Evolutionary conservation across 1,140 invertebrate genomes (phyloP).

Genomic region (Zaprionus ornatus): DNA sequence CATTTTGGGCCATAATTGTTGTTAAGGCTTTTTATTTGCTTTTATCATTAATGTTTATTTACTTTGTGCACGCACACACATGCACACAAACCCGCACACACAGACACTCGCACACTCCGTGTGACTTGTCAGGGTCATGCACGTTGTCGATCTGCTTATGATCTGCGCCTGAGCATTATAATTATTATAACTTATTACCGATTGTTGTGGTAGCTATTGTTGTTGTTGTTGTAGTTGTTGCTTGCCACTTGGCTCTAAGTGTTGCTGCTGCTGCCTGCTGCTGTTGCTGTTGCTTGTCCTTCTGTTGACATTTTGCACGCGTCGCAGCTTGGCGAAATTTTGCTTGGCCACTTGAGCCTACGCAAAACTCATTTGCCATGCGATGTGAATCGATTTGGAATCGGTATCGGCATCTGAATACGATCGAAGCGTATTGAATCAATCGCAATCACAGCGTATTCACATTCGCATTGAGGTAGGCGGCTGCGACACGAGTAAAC

Average conservation of each 20-base stretch:
- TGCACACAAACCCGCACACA: slow-evolving; percentile 8
- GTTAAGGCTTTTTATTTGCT: slow-evolving; percentile 64
- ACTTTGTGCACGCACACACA: slow-evolving; percentile 51
- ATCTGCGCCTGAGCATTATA: slow-evolving; percentile 56
- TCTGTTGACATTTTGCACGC: slow-evolving; percentile 82
- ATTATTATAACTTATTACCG: slow-evolving; percentile 57
- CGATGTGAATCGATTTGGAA: slow-evolving; percentile 1
- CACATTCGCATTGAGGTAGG: slow-evolving; percentile 23
- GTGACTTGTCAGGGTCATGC: slow-evolving; percentile 50
- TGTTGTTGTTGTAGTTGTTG: slow-evolving; percentile 9
- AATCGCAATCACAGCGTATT: slow-evolving; percentile 14
- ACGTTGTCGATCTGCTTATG: slow-evolving; percentile 68
- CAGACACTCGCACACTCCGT: neutral
- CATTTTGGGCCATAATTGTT: slow-evolving; percentile 65
- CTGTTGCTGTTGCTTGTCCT: slow-evolving; percentile 63
- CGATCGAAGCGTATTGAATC: neutral
- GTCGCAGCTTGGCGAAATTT: slow-evolving; percentile 20
- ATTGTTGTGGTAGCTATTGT: slow-evolving; percentile 44
- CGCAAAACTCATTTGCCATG: slow-evolving; percentile 38
- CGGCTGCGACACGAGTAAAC: slow-evolving; percentile 17
- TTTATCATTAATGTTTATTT: slow-evolving; percentile 73
- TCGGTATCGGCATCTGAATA: neutral
- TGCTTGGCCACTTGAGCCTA: slow-evolving; percentile 49
- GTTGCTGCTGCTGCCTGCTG: neutral
- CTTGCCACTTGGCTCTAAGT: slow-evolving; percentile 30